These are phyloP conservation scores for Pogoniulus pusillus DNA, from an alignment of 2,797 vertebrate species.

Conservation along the genomic window DNA sequence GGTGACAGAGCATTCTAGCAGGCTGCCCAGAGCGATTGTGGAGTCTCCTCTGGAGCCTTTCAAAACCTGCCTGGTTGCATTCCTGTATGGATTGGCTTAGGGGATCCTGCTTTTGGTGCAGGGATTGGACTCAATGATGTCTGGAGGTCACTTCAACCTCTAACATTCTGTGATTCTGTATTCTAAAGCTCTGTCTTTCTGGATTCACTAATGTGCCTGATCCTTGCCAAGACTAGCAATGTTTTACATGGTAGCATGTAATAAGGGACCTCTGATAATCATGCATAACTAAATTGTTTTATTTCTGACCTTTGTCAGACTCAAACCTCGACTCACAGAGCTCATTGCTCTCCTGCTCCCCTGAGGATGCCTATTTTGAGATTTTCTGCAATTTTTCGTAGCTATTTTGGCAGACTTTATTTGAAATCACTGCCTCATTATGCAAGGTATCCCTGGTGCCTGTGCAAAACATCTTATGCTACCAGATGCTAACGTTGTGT, in stretches of 20 bases:
- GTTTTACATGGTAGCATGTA: background rate
- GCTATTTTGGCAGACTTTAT: conserved; percentile 13
- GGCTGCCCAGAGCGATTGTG: background rate
- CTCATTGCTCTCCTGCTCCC: background rate
- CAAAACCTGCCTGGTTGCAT: background rate
- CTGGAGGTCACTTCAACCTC: too few species aligned
- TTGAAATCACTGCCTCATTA: conserved; percentile 18
- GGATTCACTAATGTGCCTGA: background rate
- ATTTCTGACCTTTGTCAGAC: conserved; percentile 21
- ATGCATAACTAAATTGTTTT: background rate
- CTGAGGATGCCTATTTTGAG: conserved; percentile 24
- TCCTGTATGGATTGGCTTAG: too few species aligned
- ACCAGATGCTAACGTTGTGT: background rate
- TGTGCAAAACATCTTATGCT: conserved; percentile 8
- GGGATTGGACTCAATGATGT: too few species aligned
- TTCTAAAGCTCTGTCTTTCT: background rate
- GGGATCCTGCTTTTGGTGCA: too few species aligned
- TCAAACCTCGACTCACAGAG: conserved; percentile 19
- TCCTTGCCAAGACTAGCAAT: background rate
- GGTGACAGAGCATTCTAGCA: background rate
- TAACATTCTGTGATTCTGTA: background rate
- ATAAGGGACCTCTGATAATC: background rate
- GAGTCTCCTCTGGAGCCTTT: background rate
- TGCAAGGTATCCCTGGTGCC: background rate
- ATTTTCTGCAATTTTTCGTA: conserved; percentile 22